phyloP scores from a whole-genome alignment of 2,797 vertebrate genomes.

The Gobionotothen gibberifrons region DNA sequence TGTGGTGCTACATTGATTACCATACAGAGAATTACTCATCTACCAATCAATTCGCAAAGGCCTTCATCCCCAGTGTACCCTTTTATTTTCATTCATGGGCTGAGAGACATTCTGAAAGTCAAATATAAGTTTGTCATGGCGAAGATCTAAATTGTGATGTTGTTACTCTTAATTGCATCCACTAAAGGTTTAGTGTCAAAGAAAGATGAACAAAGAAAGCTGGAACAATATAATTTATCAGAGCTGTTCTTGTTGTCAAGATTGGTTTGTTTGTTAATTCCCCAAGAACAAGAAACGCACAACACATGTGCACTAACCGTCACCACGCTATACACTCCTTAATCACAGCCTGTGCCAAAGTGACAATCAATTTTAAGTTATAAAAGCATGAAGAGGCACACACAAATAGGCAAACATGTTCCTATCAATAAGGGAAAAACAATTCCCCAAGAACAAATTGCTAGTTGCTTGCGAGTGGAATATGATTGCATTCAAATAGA shows the following conservation, averaged over 20 bases:
- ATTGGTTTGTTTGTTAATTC: conserved; percentile 68
- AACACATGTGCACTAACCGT: conserved; percentile 12
- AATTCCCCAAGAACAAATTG: conserved; percentile 19
- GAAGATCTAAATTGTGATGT: conserved; percentile 32
- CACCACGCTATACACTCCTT: conserved; percentile 32
- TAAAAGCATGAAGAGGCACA: conserved; percentile 17
- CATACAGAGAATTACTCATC: conserved; percentile 39
- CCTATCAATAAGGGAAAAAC: conserved; percentile 21
- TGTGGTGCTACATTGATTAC: conserved; percentile 48
- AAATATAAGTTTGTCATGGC: conserved; percentile 23
- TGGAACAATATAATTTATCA: conserved; percentile 67
- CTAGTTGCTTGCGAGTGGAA: conserved; percentile 38
- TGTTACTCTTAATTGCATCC: conserved; percentile 35
- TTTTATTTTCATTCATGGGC: conserved; percentile 63
- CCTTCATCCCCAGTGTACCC: conserved; percentile 6
- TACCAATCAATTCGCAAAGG: conserved; percentile 31
- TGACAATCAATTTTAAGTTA: conserved; percentile 50
- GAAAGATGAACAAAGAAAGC: conserved; percentile 49
- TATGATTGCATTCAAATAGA: conserved; percentile 20
- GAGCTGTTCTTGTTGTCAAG: conserved; percentile 52
- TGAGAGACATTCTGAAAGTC: conserved; percentile 9
- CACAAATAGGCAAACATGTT: neutral
- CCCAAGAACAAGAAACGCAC: conserved; percentile 16
- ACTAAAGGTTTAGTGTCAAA: conserved; percentile 44
- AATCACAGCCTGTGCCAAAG: conserved; percentile 51